These are phyloP conservation scores for Camponotus vicinus DNA, from an alignment of 1,140 invertebrate genomes.

Conservation along the genomic window DNA sequence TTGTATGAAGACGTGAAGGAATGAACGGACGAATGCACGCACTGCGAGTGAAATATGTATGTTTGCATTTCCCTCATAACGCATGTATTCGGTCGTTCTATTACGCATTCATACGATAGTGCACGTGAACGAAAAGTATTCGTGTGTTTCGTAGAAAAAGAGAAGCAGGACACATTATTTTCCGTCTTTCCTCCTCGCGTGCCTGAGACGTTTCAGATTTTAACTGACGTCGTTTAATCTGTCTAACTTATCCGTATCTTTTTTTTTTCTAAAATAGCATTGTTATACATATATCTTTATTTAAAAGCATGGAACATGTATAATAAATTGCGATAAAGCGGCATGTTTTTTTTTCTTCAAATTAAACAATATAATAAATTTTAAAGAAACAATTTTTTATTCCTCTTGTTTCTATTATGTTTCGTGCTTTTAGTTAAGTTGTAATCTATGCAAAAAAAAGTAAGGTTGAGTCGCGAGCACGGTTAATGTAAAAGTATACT, in stretches of 20 bases:
- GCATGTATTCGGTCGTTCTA: constrained; percentile 48
- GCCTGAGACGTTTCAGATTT: constrained; percentile 8
- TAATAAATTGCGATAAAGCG: background rate
- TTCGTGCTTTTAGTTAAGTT: background rate
- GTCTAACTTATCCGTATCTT: background rate
- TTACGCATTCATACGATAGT: constrained; percentile 46
- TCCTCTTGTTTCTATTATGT: too few relatives aligned
- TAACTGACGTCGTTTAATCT: constrained; percentile 12
- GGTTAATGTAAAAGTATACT: background rate
- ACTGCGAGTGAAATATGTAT: constrained; percentile 46
- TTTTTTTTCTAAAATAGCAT: background rate
- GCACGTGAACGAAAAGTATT: constrained; percentile 38
- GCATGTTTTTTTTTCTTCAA: background rate
- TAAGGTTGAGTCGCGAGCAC: background rate
- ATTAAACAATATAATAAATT: background rate
- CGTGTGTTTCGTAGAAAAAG: constrained; percentile 12
- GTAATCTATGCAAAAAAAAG: background rate
- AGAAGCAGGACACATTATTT: constrained; percentile 8
- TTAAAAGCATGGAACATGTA: background rate
- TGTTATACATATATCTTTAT: background rate
- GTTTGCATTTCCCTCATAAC: constrained; percentile 45
- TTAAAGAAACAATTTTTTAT: background rate
- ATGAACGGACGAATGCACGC: constrained; percentile 33
- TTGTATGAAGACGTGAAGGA: constrained; percentile 31
- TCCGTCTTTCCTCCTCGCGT: constrained; percentile 7